Percentiles rank a stretch among this genome's conserved stretches.
Evolutionary conservation across 2,797 vertebrate species (phyloP).

Genomic region (Discoglossus pictus): DNA sequence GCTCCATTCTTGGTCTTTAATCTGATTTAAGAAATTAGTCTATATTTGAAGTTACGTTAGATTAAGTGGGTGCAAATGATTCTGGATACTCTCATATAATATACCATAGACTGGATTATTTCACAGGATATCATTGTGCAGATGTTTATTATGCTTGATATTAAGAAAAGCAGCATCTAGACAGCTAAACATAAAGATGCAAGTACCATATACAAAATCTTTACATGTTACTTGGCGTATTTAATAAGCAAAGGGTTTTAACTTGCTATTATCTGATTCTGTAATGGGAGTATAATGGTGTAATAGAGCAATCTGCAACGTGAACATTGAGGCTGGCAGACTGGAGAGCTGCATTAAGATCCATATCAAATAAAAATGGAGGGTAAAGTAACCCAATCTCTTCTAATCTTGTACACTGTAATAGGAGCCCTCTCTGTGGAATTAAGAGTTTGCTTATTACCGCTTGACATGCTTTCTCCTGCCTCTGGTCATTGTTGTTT

Average conservation of each 20-base stretch:
- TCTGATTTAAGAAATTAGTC: too few relatives aligned
- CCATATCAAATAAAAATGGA: slow-evolving; percentile 38
- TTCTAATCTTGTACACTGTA: slow-evolving; percentile 21
- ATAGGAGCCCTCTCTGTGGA: slow-evolving; percentile 28
- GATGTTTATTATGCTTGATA: too few relatives aligned
- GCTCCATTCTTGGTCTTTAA: too few relatives aligned
- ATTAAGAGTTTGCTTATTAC: slow-evolving; percentile 27
- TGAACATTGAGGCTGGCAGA: neutral
- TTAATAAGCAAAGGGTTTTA: too few relatives aligned
- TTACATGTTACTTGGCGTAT: neutral
- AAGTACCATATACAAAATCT: too few relatives aligned
- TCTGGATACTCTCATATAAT: too few relatives aligned
- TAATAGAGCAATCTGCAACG: slow-evolving; percentile 1
- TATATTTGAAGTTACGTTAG: too few relatives aligned
- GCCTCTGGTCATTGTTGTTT: slow-evolving; percentile 6
- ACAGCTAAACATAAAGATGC: too few relatives aligned
- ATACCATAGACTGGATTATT: too few relatives aligned
- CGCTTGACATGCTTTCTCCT: slow-evolving; percentile 12
- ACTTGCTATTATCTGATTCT: slow-evolving; percentile 6
- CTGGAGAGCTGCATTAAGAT: slow-evolving; percentile 35
- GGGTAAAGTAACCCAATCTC: slow-evolving; percentile 35
- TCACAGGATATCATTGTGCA: too few relatives aligned
- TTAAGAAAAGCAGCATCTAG: too few relatives aligned
- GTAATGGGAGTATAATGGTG: slow-evolving; percentile 6
- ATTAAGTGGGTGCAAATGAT: too few relatives aligned